These are phyloP conservation scores for Falco columbarius DNA, from an alignment of 2,797 vertebrate genomes.

Conservation along the genomic window DNA sequence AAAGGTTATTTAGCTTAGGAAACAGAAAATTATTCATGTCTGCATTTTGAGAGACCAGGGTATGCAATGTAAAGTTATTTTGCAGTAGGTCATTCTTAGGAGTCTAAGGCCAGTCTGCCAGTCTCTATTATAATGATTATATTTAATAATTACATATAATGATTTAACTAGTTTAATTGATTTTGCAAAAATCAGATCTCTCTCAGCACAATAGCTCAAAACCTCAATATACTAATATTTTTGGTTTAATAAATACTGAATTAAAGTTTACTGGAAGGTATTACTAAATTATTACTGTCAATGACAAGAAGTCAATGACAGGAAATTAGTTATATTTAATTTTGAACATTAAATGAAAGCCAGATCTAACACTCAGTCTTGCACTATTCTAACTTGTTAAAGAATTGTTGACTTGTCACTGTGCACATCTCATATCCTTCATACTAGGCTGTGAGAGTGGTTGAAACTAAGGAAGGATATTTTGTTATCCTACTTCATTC, in stretches of 20 bases:
- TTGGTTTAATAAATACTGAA: neutral
- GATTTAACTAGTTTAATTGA: neutral
- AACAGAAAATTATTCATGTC: neutral
- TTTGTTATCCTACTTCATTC: neutral
- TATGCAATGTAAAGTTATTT: neutral
- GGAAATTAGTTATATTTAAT: neutral
- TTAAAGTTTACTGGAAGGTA: neutral
- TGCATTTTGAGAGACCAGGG: neutral
- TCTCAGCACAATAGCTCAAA: neutral
- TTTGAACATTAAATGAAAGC: conserved; percentile 9
- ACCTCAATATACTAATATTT: neutral
- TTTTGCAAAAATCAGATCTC: neutral
- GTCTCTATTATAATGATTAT: neutral
- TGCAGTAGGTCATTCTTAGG: neutral
- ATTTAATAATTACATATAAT: neutral
- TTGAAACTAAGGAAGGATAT: neutral
- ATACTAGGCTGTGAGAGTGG: neutral
- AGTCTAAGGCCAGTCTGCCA: neutral
- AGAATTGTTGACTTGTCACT: neutral
- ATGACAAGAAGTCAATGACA: neutral
- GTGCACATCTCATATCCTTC: neutral
- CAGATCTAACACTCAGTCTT: neutral
- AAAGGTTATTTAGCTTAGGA: neutral
- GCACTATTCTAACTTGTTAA: neutral
- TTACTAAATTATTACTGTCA: neutral